These are phyloP conservation scores for Anarsia innoxiella DNA, from an alignment of 2,888 invertebrate species.

Conservation along the genomic window DNA sequence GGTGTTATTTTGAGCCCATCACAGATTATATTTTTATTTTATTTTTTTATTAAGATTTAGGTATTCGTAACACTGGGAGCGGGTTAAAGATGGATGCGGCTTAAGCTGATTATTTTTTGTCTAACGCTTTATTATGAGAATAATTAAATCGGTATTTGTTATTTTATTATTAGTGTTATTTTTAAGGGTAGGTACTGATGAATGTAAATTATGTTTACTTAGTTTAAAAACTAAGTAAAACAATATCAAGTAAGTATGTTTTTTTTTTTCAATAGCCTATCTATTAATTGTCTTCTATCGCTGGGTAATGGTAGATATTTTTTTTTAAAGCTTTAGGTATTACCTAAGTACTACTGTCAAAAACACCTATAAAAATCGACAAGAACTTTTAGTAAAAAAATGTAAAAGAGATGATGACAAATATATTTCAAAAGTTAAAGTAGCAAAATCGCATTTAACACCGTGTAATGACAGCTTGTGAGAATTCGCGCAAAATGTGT, in stretches of 20 bases:
- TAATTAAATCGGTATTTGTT: neutral
- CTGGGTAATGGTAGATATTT: too few relatives aligned
- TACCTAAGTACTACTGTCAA: too few relatives aligned
- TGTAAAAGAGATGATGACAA: too few relatives aligned
- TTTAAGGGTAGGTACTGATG: too few relatives aligned
- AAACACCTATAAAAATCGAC: too few relatives aligned
- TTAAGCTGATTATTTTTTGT: conserved; percentile 41
- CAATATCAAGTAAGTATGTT: too few relatives aligned
- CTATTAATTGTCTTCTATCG: too few relatives aligned
- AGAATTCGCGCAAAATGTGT: conserved; percentile 47
- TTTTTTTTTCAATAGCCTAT: too few relatives aligned
- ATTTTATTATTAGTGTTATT: conserved; percentile 1
- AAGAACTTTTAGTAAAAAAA: too few relatives aligned
- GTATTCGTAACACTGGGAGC: conserved; percentile 58
- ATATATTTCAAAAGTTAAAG: conserved; percentile 18
- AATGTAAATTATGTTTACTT: too few relatives aligned
- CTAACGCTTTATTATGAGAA: neutral
- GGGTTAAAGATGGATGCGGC: conserved; percentile 25
- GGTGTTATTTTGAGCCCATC: conserved; percentile 64
- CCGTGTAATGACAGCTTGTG: conserved; percentile 68
- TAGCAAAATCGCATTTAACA: conserved; percentile 47
- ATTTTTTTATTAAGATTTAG: conserved; percentile 37
- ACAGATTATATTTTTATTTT: conserved; percentile 48
- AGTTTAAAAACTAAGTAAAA: too few relatives aligned
- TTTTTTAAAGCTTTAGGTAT: too few relatives aligned